A percentile compares a stretch with the other conserved stretches of the same genome.
phyloP scores from a whole-genome alignment of 2,888 invertebrate species.

The Bibio marci region DNA sequence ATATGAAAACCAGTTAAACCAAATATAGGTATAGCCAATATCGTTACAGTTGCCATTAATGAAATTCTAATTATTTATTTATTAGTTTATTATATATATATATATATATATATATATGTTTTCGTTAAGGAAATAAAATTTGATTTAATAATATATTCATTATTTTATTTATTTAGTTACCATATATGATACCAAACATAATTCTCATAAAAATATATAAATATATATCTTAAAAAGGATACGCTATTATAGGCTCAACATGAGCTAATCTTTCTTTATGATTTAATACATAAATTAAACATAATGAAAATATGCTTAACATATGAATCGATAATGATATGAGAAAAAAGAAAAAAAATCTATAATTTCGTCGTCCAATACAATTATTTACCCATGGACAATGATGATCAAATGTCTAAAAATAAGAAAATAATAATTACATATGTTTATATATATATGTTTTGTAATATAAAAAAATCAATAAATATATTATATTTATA shows the following conservation, averaged over 20 bases:
- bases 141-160: no score
- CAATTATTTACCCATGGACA: slow-evolving; percentile 96
- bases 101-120: no score
- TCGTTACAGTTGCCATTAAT: slow-evolving; percentile 78
- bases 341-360: slow-evolving; percentile 98
- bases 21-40: slow-evolving; percentile 91
- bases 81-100: no score
- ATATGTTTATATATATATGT: no score
- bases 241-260: slow-evolving; percentile 69
- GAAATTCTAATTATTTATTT: slow-evolving; percentile 51
- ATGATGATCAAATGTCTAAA: slow-evolving; percentile 98
- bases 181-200: no score
- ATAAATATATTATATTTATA: no score
- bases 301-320: slow-evolving; percentile 90
- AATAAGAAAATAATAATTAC: no score
- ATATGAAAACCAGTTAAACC: slow-evolving; percentile 97
- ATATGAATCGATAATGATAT: slow-evolving; percentile 93
- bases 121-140: no score
- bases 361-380: slow-evolving; percentile 91
- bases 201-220: background rate
- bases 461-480: no score
- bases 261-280: slow-evolving; percentile 65
- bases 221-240: slow-evolving; percentile 49
- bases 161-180: no score
- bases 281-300: slow-evolving; percentile 80